Conservation (phyloP, 2,888 invertebrate species). For the Altica lythri region DNA sequence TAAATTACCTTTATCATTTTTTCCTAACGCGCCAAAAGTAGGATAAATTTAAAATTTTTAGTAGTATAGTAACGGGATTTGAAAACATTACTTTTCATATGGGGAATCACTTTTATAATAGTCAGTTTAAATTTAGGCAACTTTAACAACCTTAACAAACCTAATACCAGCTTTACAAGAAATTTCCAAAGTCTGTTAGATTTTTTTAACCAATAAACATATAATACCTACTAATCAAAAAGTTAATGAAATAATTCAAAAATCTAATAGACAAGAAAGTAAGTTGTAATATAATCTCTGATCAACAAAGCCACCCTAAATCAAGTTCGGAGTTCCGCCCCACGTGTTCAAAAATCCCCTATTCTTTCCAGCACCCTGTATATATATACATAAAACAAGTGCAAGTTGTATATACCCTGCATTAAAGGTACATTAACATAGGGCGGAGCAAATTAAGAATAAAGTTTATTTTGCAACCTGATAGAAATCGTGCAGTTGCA, state of each 20-base stretch:
- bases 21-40: no score
- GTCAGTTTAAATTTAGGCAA: not conserved
- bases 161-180: no score
- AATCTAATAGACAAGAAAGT: conserved; percentile 23
- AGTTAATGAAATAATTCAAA: conserved; percentile 2
- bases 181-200: no score
- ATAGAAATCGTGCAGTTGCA: conserved; percentile 48
- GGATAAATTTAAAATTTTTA: no score
- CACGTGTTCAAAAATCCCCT: conserved; percentile 38
- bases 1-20: no score
- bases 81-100: not conserved
- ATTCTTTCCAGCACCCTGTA: conserved; percentile 33
- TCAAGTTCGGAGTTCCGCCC: conserved; percentile 20
- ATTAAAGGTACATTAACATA: conserved; percentile 54
- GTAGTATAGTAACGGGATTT: no score
- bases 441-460: conserved; percentile 50
- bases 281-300: conserved; percentile 42
- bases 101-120: not conserved
- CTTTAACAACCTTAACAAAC: not conserved
- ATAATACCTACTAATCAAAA: not conserved
- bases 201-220: no score
- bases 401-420: conserved; percentile 44
- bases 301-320: conserved; percentile 34
- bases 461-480: conserved; percentile 53
- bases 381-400: conserved; percentile 47